Evolutionary conservation across 1,140 invertebrate genomes (phyloP), one percentile per base, ranked within the genome.

Genomic region (Trichogramma pretiosum): DNA sequence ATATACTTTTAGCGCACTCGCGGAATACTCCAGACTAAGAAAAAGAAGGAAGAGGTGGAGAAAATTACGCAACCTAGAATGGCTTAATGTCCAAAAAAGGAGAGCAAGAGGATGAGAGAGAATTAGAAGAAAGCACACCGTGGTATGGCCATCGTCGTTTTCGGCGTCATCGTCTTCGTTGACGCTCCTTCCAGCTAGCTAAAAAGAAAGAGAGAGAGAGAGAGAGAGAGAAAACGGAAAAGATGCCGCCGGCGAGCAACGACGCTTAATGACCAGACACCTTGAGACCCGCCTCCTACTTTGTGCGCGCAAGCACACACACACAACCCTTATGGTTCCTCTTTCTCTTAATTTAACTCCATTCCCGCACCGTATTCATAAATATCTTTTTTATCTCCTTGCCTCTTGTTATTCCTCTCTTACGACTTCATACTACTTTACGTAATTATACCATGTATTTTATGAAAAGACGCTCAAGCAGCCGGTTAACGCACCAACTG

Each of bases 31-130:
- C n/a, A n/a, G n/a, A n/a, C n/a, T n/a, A 28, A 11, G 24, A 28
- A 28, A 28, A 11, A 28, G 24, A 28, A 28, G 11, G 2, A 38
- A 35, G 26, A 28, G 19, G 11, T 21, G 41, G 32, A 52, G 50
- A 56, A 56, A 55, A 58, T 56, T 54, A 52, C 53, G 48, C 32
- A 42, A 45, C 24, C 48, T 40, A 42, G 34, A 43, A 53, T 43
- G 40, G 50, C 46, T 55, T 56, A 56, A 55, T 56, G 50, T 56
- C 46, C 22, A 56, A 56, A 55, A 53, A 56, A 46, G 33, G 16
- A 45, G 51, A 23, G n/a, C n/a, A n/a, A n/a, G n/a, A n/a, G n/a
- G n/a, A n/a, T n/a, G n/a, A n/a, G n/a, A n/a, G n/a, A n/a, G n/a
- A n/a, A n/a, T n/a, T n/a, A 47, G 35, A 50, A 38, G 22, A 47